Evolutionary conservation across 1,140 invertebrate genomes (phyloP), one percentile per base, ranked within the genome.

Genomic region (Macrocentrus cingulum): DNA sequence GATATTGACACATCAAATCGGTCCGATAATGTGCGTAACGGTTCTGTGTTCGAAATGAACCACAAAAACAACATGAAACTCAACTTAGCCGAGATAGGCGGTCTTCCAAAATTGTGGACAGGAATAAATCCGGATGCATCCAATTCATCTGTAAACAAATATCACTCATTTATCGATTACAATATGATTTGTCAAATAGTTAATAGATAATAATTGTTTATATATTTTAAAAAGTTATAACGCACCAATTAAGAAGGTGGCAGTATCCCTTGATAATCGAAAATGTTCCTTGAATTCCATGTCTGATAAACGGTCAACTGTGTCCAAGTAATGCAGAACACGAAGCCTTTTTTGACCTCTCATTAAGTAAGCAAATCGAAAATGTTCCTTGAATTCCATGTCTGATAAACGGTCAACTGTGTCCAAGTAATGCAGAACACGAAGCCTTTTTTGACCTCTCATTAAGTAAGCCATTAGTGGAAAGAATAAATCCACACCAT

Each of bases 1-100:
- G 50, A 53, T 15, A 49, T 36, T 15, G 51, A 54, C 8, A 51
- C 34, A 37, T 58, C 49, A 50, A 64, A 62, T 20, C 41, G 48
- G 59, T 62, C 50, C 22, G 51, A 54, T 16, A 64, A 49, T 54
- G 57, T 46, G 23, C 59, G 13, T 46, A 61, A 59, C 13, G 54
- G 61, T 59, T 64, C 59, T 15, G 23, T 55, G 44, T 62, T 64
- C n/a, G 42, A 36, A 7, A 59, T 20, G 36, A 45, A 61, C 56
- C 59, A 59, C 18, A 64, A 32, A 37, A 55, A 52, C 9, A 64
- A 55, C n/a, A 45, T 41, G 22, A 62, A 48, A 36, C 39, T 20
- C 39, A 46, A 34, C 41, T 59, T 42, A 19, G 45, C 32, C 15
- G 41, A 18, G 23, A 64, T 62, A 15, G 34, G 46, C n/a, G 0